Conservation (phyloP, 92 coral and sea anemone genomes). For the Porites cylindrica region DNA sequence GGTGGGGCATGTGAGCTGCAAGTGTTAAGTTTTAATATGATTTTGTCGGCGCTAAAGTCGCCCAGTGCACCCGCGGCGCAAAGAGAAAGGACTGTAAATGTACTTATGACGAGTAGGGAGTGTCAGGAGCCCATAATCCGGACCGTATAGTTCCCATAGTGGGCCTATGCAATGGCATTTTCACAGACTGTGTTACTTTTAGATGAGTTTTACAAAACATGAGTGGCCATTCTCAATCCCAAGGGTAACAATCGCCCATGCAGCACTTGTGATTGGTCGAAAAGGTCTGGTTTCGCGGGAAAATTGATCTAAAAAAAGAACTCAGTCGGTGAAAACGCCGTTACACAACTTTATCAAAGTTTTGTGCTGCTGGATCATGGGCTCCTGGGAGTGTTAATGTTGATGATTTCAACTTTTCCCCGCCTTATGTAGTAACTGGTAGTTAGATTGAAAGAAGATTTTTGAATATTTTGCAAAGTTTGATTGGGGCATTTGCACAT, state of each 20-base stretch:
- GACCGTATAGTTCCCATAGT: too few species aligned
- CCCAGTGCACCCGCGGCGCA: background rate
- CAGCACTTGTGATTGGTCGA: too few species aligned
- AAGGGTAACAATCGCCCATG: too few species aligned
- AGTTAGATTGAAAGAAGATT: background rate
- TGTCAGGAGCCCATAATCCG: background rate
- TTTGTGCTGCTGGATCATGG: too few species aligned
- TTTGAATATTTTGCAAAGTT: background rate
- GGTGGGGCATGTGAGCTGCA: background rate
- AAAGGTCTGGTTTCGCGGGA: too few species aligned
- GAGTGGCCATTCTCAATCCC: too few species aligned
- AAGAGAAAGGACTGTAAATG: background rate
- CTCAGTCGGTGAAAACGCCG: background rate
- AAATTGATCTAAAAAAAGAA: background rate
- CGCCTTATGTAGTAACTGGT: background rate
- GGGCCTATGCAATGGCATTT: too few species aligned
- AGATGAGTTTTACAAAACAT: too few species aligned
- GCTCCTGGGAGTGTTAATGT: background rate
- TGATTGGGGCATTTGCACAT: too few species aligned
- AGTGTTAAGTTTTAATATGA: background rate
- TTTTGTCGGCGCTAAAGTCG: constrained; percentile 12
- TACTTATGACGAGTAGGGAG: background rate
- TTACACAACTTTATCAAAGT: too few species aligned
- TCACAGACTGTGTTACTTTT: too few species aligned
- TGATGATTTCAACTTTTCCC: background rate